Percentiles rank a stretch among this genome's conserved stretches.
phyloP scores from a whole-genome alignment of 2,888 invertebrate genomes.

The Zeuzera pyrina region DNA sequence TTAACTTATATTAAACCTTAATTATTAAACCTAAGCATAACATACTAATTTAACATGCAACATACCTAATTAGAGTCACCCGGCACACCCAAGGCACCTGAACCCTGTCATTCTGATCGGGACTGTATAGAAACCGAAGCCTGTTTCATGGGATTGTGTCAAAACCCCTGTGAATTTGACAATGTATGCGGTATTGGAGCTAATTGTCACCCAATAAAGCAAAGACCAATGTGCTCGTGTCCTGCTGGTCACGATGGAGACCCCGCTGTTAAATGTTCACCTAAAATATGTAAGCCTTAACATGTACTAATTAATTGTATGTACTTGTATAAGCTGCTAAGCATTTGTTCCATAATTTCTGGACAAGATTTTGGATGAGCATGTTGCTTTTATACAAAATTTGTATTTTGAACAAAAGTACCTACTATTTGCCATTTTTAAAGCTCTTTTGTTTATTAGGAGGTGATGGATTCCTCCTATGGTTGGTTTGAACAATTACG shows the following conservation, averaged over 20 bases:
- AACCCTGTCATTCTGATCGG: slow-evolving; percentile 86
- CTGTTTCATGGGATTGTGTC: slow-evolving; percentile 86
- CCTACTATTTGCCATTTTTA: too few relatives aligned
- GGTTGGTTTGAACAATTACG: too few relatives aligned
- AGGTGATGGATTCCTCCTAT: too few relatives aligned
- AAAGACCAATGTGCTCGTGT: slow-evolving; percentile 87
- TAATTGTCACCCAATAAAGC: slow-evolving; percentile 85
- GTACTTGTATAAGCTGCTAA: too few relatives aligned
- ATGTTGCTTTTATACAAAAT: too few relatives aligned
- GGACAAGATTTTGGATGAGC: too few relatives aligned
- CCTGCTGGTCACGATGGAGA: slow-evolving; percentile 87
- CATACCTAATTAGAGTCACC: slow-evolving; percentile 79
- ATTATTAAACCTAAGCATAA: slow-evolving; percentile 22
- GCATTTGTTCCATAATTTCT: too few relatives aligned
- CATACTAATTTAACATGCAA: slow-evolving; percentile 55
- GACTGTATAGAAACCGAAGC: slow-evolving; percentile 88
- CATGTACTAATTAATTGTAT: slow-evolving; percentile 31
- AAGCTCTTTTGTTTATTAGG: too few relatives aligned
- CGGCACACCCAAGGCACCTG: slow-evolving; percentile 80
- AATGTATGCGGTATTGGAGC: slow-evolving; percentile 83
- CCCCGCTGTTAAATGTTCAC: slow-evolving; percentile 85
- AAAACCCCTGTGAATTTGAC: slow-evolving; percentile 87
- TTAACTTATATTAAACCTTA: neutral
- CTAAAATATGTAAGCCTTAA: slow-evolving; percentile 81
- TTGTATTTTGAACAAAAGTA: too few relatives aligned